Evolutionary conservation across 2,888 invertebrate species (phyloP), one percentile per base, ranked within the genome.

Genomic region (Drosophila testacea): DNA sequence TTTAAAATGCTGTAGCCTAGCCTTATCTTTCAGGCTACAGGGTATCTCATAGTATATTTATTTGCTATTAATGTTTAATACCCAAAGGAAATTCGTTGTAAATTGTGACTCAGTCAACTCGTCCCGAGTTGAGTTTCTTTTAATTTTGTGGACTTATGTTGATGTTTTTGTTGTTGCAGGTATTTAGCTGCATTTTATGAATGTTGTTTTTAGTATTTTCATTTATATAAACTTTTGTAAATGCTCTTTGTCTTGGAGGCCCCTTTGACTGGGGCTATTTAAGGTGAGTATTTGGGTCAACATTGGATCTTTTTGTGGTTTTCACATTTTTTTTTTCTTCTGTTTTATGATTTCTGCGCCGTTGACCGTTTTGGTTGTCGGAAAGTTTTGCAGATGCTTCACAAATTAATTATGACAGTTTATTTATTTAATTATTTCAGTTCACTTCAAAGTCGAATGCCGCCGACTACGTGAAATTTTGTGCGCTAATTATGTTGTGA

Each of bases 391-490:
- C 73, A 75, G 83, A 68, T 74, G 82, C 63, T 63, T 41, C 66
- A 75, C 87, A 78, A 84, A 89, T 86, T 82, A 86, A 89, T 87
- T 87, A 84, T 89, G 85, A 89, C 85, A 86, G 88, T 87, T 89
- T 89, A 88, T 89, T 70, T 79, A 84, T 82, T 80, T 89, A 84
- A 89, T 86, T 86, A 82, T 77, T 78, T 80, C 50, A 51, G 54
- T 46, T 34, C 70, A 73, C 73, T 78, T 82, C 76, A 87, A 84
- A 89, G 22, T 1, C 6, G 28, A 38, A 27, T 13, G 57, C 59
- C 64, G 74, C 69, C 69, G 67, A 36, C 70, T 27, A 38, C 9
- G 38, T 52, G 13, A 28, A 32, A n/a, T 34, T 38, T 56, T 42
- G 22, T 51, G 27, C 56, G 62, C 72, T 83, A 83, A 83, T 78